A percentile compares a stretch with the other conserved stretches of the same genome.
phyloP scores from a whole-genome alignment of 92 coral and sea anemone species.

The Metridium senile region DNA sequence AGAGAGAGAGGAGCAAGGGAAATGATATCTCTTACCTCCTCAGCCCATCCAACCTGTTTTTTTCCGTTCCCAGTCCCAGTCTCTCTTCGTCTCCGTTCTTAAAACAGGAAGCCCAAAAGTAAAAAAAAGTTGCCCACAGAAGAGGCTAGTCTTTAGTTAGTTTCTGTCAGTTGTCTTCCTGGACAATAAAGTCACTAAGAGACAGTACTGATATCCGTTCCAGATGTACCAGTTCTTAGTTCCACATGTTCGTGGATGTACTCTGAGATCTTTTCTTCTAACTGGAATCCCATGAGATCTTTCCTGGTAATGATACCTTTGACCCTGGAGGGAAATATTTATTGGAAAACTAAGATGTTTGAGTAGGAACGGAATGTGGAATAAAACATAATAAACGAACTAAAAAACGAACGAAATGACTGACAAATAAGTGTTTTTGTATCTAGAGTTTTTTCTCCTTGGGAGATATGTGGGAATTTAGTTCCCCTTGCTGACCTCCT shows the following conservation, averaged over 20 bases:
- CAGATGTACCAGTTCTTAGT: conserved; percentile 10
- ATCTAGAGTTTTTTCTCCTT: too few relatives aligned
- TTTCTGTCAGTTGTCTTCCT: neutral
- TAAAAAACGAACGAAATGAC: too few relatives aligned
- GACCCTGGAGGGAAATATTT: conserved; percentile 49
- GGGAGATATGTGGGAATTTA: too few relatives aligned
- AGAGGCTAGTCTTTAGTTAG: neutral
- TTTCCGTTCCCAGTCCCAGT: too few relatives aligned
- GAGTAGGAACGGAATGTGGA: too few relatives aligned
- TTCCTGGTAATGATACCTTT: conserved; percentile 89
- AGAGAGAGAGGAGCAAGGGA: neutral
- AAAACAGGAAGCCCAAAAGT: too few relatives aligned
- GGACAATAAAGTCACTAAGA: neutral
- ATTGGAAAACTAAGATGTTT: too few relatives aligned
- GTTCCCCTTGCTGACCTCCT: too few relatives aligned
- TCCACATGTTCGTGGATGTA: conserved; percentile 42
- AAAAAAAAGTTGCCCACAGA: neutral
- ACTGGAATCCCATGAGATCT: conserved; percentile 95
- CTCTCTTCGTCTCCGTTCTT: too few relatives aligned
- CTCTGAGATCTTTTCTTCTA: conserved; percentile 83
- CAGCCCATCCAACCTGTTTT: neutral
- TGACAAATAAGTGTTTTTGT: too few relatives aligned
- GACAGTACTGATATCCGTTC: conserved; percentile 8
- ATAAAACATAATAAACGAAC: too few relatives aligned
- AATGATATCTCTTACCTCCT: neutral